Evolutionary conservation across 2,888 invertebrate species (phyloP), one percentile per base, ranked within the genome.

Genomic region (Alloplasta piceator): DNA sequence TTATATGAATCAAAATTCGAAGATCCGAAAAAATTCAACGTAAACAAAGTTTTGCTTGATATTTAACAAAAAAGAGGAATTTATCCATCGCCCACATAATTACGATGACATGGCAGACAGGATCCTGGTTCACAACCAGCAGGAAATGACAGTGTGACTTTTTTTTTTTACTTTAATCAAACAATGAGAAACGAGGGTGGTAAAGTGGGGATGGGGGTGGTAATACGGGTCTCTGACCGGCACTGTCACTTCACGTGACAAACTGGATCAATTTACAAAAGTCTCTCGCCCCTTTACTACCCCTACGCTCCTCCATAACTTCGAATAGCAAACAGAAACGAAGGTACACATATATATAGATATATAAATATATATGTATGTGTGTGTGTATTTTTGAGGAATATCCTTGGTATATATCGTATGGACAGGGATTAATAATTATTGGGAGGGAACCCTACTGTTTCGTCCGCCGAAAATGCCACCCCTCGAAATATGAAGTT

Each of bases 61-160:
- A 68, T 73, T 76, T 39, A 38, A 61, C 5, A 68, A 72, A 76
- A 78, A 56, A 26, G 16, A 67, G 52, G 14, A 16, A 55, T 12
- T 39, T 38, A 66, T 43, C 55, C 77, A 71, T 60, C 73, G 36
- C 63, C 48, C 12, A 67, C 66, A 68, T 82, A 82, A 83, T 83
- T 74, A 72, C 64, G 80, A 74, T 82, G 82, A 82, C 83, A 76
- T 66, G 66, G 83, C 84, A 77, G 43, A 76, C 60, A 7, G 67
- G 9, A 48, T 55, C 26, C 52, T 58, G 50, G 39, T 50, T 16
- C 60, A 60, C 58, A 66, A 39, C 72, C 50, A 74, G 63, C 82
- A 70, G 83, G 84, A 83, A 83, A 75, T 85, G 83, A 82, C 82
- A 72, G 64, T 78, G 78, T 71, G 61, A 82, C 67, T 73, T 78